Evolutionary conservation across 92 coral and sea anemone genomes (phyloP).

Genomic region (Zoanthus sansibaricus): DNA sequence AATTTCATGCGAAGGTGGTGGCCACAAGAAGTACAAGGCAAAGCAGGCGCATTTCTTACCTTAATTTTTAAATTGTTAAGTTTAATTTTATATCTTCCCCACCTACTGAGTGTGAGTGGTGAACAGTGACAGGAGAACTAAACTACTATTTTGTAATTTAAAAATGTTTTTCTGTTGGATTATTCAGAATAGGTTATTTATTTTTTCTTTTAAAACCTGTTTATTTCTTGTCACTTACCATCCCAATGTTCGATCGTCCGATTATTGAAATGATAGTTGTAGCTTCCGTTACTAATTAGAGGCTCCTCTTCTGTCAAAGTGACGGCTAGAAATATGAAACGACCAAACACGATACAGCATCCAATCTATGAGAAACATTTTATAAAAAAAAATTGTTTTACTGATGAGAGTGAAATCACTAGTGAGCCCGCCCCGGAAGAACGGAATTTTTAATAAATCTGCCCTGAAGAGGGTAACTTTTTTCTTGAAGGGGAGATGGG

Average conservation of each 20-base stretch:
- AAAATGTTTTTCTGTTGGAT: too few species aligned
- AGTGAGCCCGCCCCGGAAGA: too few species aligned
- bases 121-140: background rate
- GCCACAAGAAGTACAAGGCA: constrained; percentile 22
- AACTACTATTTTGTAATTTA: too few species aligned
- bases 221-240: background rate
- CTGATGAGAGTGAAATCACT: too few species aligned
- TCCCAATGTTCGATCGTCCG: constrained; percentile 33
- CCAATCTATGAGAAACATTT: constrained; percentile 8
- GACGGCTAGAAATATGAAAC: constrained; percentile 21
- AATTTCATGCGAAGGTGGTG: background rate
- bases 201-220: too few species aligned
- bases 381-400: too few species aligned
- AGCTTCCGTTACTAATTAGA: background rate
- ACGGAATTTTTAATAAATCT: too few species aligned
- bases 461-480: too few species aligned
- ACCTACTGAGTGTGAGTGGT: background rate
- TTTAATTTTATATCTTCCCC: background rate
- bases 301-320: constrained; percentile 19
- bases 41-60: background rate
- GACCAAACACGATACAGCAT: constrained; percentile 36
- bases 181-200: too few species aligned
- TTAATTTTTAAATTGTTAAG: too few species aligned
- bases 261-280: constrained; percentile 10
- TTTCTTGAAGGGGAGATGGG: too few species aligned